A percentile compares a stretch with the other conserved stretches of the same genome.
These are phyloP conservation scores for Vollenhovia emeryi DNA, from an alignment of 1,140 invertebrate genomes.

Conservation along the genomic window DNA sequence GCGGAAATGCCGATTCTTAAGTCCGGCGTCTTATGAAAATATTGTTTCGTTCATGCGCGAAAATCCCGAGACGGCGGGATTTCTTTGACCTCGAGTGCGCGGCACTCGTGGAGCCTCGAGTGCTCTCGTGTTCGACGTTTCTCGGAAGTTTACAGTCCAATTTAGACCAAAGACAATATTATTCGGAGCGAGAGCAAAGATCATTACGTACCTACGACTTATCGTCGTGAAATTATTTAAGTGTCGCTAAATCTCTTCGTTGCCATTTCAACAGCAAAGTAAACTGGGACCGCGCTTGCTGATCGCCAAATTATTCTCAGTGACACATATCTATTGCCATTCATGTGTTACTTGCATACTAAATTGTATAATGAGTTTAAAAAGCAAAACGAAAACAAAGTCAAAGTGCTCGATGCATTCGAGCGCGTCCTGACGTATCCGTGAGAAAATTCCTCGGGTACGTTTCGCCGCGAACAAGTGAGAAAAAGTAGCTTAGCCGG, in stretches of 20 bases:
- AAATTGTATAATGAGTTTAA: not conserved
- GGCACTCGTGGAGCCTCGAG: not conserved
- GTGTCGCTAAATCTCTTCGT: not conserved
- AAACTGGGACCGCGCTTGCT: not conserved
- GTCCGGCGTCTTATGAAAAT: constrained; percentile 73
- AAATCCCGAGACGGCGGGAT: constrained; percentile 28
- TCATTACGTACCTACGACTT: not conserved
- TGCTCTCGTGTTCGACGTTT: constrained; percentile 29
- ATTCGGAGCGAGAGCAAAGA: not conserved
- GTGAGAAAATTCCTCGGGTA: constrained; percentile 64
- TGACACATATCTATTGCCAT: too few species aligned
- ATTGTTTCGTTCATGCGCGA: constrained; percentile 59
- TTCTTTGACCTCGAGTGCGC: constrained; percentile 44
- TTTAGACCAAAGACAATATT: constrained; percentile 30
- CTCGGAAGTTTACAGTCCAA: constrained; percentile 22
- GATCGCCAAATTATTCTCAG: not conserved
- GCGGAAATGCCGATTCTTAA: constrained; percentile 73
- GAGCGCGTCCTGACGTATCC: not conserved
- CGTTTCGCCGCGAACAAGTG: constrained; percentile 52
- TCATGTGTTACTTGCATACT: too few species aligned
- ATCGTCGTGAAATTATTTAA: constrained; percentile 13
- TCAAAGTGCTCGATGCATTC: not conserved
- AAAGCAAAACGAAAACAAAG: not conserved
- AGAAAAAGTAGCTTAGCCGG: constrained; percentile 75
- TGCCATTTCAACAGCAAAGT: not conserved